Evolutionary conservation across 2,797 vertebrate species (phyloP).

Genomic region (Semaprochilodus insignis): DNA sequence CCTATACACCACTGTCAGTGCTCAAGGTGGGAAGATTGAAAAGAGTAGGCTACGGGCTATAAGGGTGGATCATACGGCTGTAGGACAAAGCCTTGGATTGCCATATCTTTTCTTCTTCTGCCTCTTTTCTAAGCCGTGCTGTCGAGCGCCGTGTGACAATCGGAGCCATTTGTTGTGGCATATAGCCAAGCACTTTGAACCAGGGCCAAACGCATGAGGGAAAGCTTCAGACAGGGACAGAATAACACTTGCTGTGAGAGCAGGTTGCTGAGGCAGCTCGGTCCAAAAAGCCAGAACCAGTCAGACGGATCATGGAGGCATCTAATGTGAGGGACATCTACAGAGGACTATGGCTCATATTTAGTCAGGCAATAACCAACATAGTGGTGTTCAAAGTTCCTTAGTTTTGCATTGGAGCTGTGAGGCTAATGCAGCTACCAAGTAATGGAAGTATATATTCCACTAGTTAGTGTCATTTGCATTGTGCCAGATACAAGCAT

Average conservation of each 20-base stretch:
- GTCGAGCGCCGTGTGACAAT: conserved; percentile 43
- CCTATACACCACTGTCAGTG: conserved; percentile 9
- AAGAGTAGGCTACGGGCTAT: conserved; percentile 19
- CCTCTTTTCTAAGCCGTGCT: conserved; percentile 2
- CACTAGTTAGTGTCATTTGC: too few relatives aligned
- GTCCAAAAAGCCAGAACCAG: background rate
- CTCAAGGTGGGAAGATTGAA: conserved; percentile 18
- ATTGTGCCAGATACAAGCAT: too few relatives aligned
- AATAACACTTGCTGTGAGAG: conserved; percentile 43
- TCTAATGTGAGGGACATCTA: background rate
- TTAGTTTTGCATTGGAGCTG: too few relatives aligned
- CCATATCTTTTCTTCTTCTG: conserved; percentile 15
- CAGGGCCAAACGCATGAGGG: conserved; percentile 50
- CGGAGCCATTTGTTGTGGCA: conserved; percentile 49
- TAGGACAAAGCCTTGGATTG: conserved; percentile 33
- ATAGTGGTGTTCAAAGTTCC: too few relatives aligned
- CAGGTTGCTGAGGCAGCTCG: conserved; percentile 22
- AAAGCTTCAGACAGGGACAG: conserved; percentile 39
- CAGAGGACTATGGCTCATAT: background rate
- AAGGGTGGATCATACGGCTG: conserved; percentile 37
- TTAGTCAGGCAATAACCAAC: background rate
- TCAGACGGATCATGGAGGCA: background rate
- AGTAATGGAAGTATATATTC: too few relatives aligned
- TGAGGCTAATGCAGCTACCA: too few relatives aligned
- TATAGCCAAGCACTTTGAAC: conserved; percentile 47